phyloP scores from a whole-genome alignment of 37 sponge, comb jelly and placozoan species.

The Oscarella lobularis region DNA sequence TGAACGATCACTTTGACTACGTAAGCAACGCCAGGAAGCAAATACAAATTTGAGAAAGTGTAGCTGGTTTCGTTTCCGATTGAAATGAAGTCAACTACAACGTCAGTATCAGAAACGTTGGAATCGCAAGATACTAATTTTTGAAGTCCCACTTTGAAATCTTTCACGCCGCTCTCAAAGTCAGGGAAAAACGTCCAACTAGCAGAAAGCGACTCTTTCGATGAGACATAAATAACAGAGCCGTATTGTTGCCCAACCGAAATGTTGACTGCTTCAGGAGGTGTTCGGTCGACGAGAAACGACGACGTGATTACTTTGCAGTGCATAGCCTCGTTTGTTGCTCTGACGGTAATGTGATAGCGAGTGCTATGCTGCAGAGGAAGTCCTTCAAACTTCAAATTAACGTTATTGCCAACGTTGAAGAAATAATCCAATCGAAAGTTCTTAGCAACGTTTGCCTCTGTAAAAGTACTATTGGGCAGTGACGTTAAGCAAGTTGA shows the following conservation, averaged over 20 bases:
- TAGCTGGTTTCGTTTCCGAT: constrained; percentile 8
- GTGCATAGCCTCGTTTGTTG: constrained; percentile 45
- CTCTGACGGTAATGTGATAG: constrained; percentile 64
- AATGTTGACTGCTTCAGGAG: constrained; percentile 32
- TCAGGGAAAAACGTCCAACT: constrained; percentile 53
- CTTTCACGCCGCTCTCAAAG: constrained; percentile 35
- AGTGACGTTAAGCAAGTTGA: neutral
- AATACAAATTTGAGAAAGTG: constrained; percentile 1
- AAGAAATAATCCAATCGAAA: constrained; percentile 16
- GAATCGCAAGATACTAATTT: constrained; percentile 16
- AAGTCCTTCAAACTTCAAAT: constrained; percentile 3
- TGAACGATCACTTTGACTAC: constrained; percentile 29
- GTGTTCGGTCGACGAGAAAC: constrained; percentile 41
- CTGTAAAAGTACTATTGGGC: neutral
- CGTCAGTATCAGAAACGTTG: neutral
- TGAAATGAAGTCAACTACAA: neutral
- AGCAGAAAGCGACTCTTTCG: constrained; percentile 14
- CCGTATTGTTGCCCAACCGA: no score
- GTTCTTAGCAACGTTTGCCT: neutral
- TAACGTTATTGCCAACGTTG: constrained; percentile 18
- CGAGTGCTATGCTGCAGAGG: constrained; percentile 26
- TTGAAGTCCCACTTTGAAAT: constrained; percentile 42
- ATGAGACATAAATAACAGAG: neutral
- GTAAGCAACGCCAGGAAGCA: constrained; percentile 20
- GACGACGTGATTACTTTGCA: constrained; percentile 25